Conservation (phyloP, 2,888 invertebrate species). For the Seladonia tumulorum region DNA sequence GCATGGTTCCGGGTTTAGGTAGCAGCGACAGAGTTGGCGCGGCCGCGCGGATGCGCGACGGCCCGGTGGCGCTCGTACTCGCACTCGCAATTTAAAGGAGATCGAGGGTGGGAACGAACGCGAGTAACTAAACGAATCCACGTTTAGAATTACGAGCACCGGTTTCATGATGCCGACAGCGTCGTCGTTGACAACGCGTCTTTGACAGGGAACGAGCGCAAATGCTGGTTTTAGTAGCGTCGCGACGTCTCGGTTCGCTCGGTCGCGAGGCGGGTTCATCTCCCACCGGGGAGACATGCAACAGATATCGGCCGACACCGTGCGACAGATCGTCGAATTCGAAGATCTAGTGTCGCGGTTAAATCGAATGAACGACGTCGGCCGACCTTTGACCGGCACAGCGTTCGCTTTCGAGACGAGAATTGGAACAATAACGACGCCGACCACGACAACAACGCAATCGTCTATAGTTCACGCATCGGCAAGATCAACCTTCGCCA, state of each 20-base stretch:
- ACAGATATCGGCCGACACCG: conserved; percentile 74
- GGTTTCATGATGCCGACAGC: conserved; percentile 43
- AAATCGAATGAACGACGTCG: conserved; percentile 80
- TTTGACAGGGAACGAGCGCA: not conserved
- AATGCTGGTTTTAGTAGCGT: conserved; percentile 77
- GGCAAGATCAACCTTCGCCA: not conserved
- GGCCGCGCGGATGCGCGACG: not conserved
- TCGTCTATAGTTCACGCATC: not conserved
- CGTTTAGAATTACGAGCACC: conserved; percentile 52
- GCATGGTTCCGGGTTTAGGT: too few species aligned
- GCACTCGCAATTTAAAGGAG: not conserved
- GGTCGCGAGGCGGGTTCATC: conserved; percentile 62
- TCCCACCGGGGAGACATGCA: conserved; percentile 74
- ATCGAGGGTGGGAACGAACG: conserved; percentile 15
- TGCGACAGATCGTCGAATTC: conserved; percentile 83
- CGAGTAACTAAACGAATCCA: conserved; percentile 41
- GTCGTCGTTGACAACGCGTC: conserved; percentile 19
- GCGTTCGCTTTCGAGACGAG: not conserved
- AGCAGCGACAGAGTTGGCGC: conserved; percentile 24
- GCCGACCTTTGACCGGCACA: conserved; percentile 22
- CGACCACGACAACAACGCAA: conserved; percentile 22
- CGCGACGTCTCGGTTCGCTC: conserved; percentile 77
- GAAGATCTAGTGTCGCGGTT: conserved; percentile 83
- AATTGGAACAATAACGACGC: conserved; percentile 5
- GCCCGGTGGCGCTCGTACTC: not conserved